phyloP scores from a whole-genome alignment of 2,888 invertebrate genomes.

The Tuta absoluta region DNA sequence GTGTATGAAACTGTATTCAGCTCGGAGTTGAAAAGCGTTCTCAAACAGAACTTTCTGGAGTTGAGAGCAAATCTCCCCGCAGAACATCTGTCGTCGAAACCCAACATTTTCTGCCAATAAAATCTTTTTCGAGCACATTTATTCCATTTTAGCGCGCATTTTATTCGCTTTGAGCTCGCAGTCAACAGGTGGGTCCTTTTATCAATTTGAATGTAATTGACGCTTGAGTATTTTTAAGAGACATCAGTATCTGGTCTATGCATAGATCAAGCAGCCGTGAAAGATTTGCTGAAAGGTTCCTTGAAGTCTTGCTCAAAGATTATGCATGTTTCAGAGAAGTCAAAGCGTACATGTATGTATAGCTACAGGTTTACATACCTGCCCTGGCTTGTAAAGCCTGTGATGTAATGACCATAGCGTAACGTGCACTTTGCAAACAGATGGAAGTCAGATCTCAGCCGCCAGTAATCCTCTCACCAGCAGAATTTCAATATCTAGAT shows the following conservation, averaged over 20 bases:
- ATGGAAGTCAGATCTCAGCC: not conserved
- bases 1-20: constrained; percentile 52
- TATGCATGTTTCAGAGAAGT: not conserved
- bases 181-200: constrained; percentile 75
- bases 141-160: constrained; percentile 40
- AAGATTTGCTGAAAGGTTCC: constrained; percentile 1
- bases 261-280: constrained; percentile 22
- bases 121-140: constrained; percentile 65
- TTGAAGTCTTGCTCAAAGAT: not conserved
- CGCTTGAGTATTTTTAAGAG: constrained; percentile 47
- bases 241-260: constrained; percentile 20
- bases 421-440: not conserved
- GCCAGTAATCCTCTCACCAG: not conserved
- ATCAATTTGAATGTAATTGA: constrained; percentile 73
- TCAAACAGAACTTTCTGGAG: constrained; percentile 60
- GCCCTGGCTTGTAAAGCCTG: too few species aligned
- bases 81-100: constrained; percentile 64
- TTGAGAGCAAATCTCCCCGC: constrained; percentile 58
- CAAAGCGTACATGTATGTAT: not conserved
- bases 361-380: too few species aligned
- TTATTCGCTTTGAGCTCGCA: constrained; percentile 45
- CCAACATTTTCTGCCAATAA: constrained; percentile 66
- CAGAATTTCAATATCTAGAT: not conserved
- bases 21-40: constrained; percentile 52
- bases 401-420: too few species aligned